phyloP scores from a whole-genome alignment of 2,888 invertebrate genomes.

The Trimorus sp. region DNA sequence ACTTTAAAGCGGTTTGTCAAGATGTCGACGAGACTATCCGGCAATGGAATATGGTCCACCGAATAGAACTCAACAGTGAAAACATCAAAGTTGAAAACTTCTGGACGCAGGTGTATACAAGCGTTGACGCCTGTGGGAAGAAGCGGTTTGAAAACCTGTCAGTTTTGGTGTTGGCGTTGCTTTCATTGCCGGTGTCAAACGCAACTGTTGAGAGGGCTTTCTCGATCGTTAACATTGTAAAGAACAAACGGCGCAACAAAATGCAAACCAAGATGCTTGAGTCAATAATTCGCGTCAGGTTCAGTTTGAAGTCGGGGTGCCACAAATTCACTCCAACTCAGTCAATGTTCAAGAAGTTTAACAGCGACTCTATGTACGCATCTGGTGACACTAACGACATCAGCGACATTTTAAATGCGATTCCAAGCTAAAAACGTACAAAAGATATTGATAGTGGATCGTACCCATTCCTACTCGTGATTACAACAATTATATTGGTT shows the following conservation, averaged over 20 bases:
- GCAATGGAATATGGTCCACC: slow-evolving; percentile 5
- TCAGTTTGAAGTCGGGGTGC: slow-evolving; percentile 3
- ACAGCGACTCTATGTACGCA: slow-evolving; percentile 21
- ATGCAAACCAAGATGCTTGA: slow-evolving; percentile 28
- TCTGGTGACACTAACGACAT: too few relatives aligned
- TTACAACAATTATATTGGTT: too few relatives aligned
- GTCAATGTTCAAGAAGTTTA: slow-evolving; percentile 14
- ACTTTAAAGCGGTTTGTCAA: slow-evolving; percentile 8
- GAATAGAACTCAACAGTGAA: too few relatives aligned
- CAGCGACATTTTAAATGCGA: too few relatives aligned
- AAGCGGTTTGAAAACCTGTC: slow-evolving; percentile 5
- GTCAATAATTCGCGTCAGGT: slow-evolving; percentile 9
- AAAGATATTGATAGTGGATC: too few relatives aligned
- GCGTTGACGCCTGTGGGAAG: not conserved
- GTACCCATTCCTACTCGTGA: too few relatives aligned
- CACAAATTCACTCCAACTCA: slow-evolving; percentile 13
- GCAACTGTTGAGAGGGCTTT: slow-evolving; percentile 51
- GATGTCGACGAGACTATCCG: slow-evolving; percentile 21
- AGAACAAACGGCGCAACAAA: slow-evolving; percentile 57
- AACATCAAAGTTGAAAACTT: not conserved
- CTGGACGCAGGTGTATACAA: too few relatives aligned
- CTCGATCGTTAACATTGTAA: slow-evolving; percentile 54
- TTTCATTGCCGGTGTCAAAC: slow-evolving; percentile 56
- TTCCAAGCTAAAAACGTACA: too few relatives aligned
- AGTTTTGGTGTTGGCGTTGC: slow-evolving; percentile 26